Percentiles rank a stretch among this genome's conserved stretches.
phyloP scores from a whole-genome alignment of 2,888 invertebrate genomes.

The Dolomedes plantarius region DNA sequence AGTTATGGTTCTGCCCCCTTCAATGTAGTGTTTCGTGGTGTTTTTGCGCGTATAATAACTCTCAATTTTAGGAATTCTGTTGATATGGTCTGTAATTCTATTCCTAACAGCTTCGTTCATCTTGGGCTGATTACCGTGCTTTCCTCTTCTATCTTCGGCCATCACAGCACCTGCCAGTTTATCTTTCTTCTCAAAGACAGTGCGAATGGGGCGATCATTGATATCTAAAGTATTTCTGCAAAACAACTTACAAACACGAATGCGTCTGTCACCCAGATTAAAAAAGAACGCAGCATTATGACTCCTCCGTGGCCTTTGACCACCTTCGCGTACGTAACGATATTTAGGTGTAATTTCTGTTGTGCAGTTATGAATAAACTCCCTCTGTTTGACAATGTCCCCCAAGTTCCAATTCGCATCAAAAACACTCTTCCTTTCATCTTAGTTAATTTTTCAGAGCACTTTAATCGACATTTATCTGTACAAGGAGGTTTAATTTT shows the following conservation, averaged over 20 bases:
- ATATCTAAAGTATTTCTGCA: conserved; percentile 12
- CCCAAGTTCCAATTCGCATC: too few species aligned
- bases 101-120: background rate
- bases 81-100: background rate
- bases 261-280: background rate
- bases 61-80: conserved; percentile 17
- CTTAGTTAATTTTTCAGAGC: too few species aligned
- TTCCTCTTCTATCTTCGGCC: conserved; percentile 10
- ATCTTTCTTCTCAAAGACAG: background rate
- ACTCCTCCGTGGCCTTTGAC: conserved; percentile 8
- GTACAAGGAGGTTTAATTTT: too few species aligned
- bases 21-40: too few species aligned
- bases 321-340: too few species aligned
- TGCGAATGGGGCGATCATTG: conserved; percentile 2
- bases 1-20: background rate
- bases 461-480: too few species aligned
- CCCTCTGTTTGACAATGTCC: too few species aligned
- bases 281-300: conserved; percentile 3
- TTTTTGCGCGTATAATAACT: background rate
- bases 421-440: too few species aligned
- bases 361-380: too few species aligned
- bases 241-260: conserved; percentile 5
- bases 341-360: too few species aligned
- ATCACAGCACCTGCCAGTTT: background rate
- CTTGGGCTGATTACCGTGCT: conserved; percentile 2